Evolutionary conservation across 2,113 vertebrate species (phyloP).

Genomic region (Pangasianodon hypophthalmus): DNA sequence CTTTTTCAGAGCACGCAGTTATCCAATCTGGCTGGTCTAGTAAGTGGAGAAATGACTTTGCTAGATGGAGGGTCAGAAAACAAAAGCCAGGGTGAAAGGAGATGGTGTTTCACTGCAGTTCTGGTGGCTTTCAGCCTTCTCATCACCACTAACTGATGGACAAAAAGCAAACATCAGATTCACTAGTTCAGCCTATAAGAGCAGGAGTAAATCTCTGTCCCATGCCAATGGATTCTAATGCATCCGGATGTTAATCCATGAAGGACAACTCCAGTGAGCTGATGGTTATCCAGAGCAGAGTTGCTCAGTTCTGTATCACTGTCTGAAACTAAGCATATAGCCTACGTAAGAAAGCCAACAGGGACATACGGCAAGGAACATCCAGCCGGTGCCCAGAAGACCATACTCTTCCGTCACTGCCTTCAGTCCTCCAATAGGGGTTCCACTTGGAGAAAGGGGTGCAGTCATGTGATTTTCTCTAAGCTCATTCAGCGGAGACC

Average conservation of each 20-base stretch:
- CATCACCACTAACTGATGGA: conserved; percentile 28
- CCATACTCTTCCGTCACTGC: conserved; percentile 47
- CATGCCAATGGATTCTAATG: conserved; percentile 23
- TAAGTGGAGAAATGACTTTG: conserved; percentile 62
- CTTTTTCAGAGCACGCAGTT: conserved; percentile 63
- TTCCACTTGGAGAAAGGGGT: conserved; percentile 62
- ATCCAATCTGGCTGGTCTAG: conserved; percentile 56
- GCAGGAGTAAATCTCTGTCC: conserved; percentile 9
- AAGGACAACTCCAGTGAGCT: conserved; percentile 51
- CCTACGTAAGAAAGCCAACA: conserved; percentile 24
- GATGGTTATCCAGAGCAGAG: conserved; percentile 46
- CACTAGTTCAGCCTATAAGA: conserved; percentile 9
- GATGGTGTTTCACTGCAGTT: conserved; percentile 1
- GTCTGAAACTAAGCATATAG: conserved; percentile 20
- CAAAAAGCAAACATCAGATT: conserved; percentile 27
- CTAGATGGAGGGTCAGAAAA: conserved; percentile 45
- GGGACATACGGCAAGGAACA: conserved; percentile 26
- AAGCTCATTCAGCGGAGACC: conserved; percentile 65
- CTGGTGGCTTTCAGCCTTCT: conserved; percentile 14
- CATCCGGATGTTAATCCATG: conserved; percentile 44
- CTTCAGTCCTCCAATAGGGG: conserved; percentile 56
- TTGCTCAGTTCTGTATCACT: conserved; percentile 31
- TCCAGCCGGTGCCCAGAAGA: conserved; percentile 27
- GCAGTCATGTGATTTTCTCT: conserved; percentile 66
- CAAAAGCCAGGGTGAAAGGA: conserved; percentile 27